A percentile compares a stretch with the other conserved stretches of the same genome.
Evolutionary conservation across 2,888 invertebrate genomes (phyloP).

Genomic region (Leucophora obtusa): DNA sequence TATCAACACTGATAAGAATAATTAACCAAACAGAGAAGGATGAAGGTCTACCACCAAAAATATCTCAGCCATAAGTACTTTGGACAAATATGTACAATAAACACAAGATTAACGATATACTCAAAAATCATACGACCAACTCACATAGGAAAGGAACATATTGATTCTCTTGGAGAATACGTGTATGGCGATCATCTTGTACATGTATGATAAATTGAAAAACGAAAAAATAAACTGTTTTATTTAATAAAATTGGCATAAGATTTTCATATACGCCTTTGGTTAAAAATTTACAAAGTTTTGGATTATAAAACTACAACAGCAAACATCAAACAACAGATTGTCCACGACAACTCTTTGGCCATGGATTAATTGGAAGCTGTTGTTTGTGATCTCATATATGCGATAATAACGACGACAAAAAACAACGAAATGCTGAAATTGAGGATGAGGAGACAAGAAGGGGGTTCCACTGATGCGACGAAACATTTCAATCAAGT

Average conservation of each 20-base stretch:
- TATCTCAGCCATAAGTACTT: slow-evolving; percentile 58
- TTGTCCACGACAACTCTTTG: slow-evolving; percentile 63
- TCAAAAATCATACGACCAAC: background rate
- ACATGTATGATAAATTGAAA: slow-evolving; percentile 52
- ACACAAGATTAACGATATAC: slow-evolving; percentile 59
- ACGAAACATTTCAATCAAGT: slow-evolving; percentile 67
- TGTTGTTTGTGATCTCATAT: slow-evolving; percentile 64
- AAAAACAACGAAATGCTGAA: background rate
- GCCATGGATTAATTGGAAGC: slow-evolving; percentile 65
- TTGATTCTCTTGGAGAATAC: background rate
- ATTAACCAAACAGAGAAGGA: slow-evolving; percentile 52
- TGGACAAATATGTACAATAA: slow-evolving; percentile 65
- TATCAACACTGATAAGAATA: slow-evolving; percentile 64
- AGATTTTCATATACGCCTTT: slow-evolving; percentile 61
- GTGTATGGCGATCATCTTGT: background rate
- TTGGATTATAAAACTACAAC: slow-evolving; percentile 55
- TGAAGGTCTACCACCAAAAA: slow-evolving; percentile 31
- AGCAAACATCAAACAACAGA: slow-evolving; percentile 43
- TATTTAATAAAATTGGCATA: slow-evolving; percentile 64
- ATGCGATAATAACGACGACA: slow-evolving; percentile 61
- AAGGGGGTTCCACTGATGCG: slow-evolving; percentile 29
- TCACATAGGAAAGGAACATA: background rate
- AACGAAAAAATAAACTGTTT: slow-evolving; percentile 50
- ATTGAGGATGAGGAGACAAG: slow-evolving; percentile 29
- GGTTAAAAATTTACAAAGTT: slow-evolving; percentile 20